Base-by-base conservation (phyloP, 2,888 invertebrate species). In the Ptychoptera albimana region DNA sequence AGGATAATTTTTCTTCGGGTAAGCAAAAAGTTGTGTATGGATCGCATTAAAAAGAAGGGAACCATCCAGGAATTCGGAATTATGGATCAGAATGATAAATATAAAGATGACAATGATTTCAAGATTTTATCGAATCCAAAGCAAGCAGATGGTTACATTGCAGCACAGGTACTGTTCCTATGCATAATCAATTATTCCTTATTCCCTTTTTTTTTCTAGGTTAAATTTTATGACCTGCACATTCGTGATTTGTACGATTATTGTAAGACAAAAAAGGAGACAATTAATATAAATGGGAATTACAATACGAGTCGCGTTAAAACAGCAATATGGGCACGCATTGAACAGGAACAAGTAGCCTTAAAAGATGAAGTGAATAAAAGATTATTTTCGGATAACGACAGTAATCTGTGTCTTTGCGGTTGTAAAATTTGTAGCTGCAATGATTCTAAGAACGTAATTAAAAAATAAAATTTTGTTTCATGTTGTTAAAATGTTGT, bases 1-100 rank as follows among this genome's bases (percentile, higher is more conserved):
- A 58, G 57, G 16, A 45, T 63, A 9, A 50, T 62, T 3, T 58
- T 59, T 37, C 42, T 64, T 8, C 56, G 59, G 44, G 55, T 61
- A 44, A 49, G 53, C 0, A 57, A 60, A 47, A 48, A 43, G 1
- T 50, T 54, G 45, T 57, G 58, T 2, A 46, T 57, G 29, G 51
- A 53, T 34, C 55, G 64, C 2, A 43, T 58, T 0, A 8, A 55
- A 2, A 52, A 50, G 31, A 42, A 11, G 12, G 10, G 12, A n/a
- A 9, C 34, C n/a, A 35, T 8, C 6, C 2, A 12, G 14, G 16
- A 34, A 16, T 15, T 13, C 9, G 11, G 10, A 14, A 14, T 1
- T 8, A n/a, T 8, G 42, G 34, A n/a, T n/a, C 16, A 12, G 6
- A 35, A 23, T 15, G 4, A 15, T 35, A 16, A 15, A 42, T 16